Evolutionary conservation across 2,888 invertebrate genomes (phyloP).

Genomic region (Ptycholaimellus sp.): DNA sequence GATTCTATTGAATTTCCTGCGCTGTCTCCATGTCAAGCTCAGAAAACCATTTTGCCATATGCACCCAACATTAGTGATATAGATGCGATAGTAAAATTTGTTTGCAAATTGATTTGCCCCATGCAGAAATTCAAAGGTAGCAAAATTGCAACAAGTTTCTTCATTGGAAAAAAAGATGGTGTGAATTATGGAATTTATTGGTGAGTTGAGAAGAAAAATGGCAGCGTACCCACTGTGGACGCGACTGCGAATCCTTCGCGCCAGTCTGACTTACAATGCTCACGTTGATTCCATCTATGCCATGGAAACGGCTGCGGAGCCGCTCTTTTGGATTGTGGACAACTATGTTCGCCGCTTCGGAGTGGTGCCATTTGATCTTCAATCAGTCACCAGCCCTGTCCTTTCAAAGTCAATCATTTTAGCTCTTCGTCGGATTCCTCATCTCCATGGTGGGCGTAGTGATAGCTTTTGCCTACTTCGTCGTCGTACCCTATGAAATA

Average conservation of each 20-base stretch:
- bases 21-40: too few species aligned
- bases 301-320: slow-evolving; percentile 61
- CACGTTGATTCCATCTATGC: slow-evolving; percentile 34
- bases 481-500: slow-evolving; percentile 77
- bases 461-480: slow-evolving; percentile 57
- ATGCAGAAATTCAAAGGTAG: too few species aligned
- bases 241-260: neutral
- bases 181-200: too few species aligned
- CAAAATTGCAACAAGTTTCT: too few species aligned
- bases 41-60: too few species aligned
- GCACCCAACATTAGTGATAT: too few species aligned
- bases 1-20: too few species aligned
- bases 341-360: slow-evolving; percentile 65
- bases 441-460: slow-evolving; percentile 50
- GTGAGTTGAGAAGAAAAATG: too few species aligned
- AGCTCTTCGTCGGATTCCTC: slow-evolving; percentile 57
- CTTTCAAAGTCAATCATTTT: slow-evolving; percentile 11
- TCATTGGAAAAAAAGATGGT: too few species aligned
- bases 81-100: too few species aligned
- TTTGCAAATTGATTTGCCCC: too few species aligned
- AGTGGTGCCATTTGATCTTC: slow-evolving; percentile 40
- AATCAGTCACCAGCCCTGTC: too few species aligned
- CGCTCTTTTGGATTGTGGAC: slow-evolving; percentile 78
- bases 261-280: neutral
- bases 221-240: neutral